Evolutionary conservation across 2,797 vertebrate species (phyloP), one percentile per base, ranked within the genome.

Genomic region (Cichlasoma orientale): DNA sequence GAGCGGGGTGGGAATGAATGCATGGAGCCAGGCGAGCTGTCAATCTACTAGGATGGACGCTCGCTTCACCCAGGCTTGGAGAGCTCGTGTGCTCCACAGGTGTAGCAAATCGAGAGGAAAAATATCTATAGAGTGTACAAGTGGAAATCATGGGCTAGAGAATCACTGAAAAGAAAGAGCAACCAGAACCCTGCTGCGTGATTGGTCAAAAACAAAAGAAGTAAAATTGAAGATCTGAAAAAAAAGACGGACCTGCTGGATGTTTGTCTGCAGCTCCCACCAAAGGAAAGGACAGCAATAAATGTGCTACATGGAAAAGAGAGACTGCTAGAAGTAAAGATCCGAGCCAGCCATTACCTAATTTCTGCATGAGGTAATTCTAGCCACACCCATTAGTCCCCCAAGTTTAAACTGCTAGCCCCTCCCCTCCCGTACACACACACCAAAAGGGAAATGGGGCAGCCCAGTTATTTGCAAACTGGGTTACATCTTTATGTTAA

Each of bases 331-430:
- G 58, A 56, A 82, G 76, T 72, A 54, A 63, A 86, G 70, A 89
- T 69, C 59, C 71, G 53, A 81, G 74, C 78, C 59, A 77, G 83
- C 57, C 3, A 78, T 89, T 88, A 87, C 85, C 83, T 84, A 31
- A 88, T 86, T 86, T 88, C 78, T 88, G 84, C 85, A 93, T 93
- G 91, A 91, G 78, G 75, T 94, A 86, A 94, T 79, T 44, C 3
- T 31, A 86, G 75, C 80, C 82, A 86, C 89, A 88, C 90, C 82
- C 84, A 82, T 73, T 58, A 14, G 82, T 79, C 33, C 82, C 84
- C 85, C 58, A 89, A 77, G 53, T 84, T 84, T 78, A 82, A 83
- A 75, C 41, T 25, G 33, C 10, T 27, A 53, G 50, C 66, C 70
- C 70, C 73, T 58, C 75, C 81, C 55, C 29, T 36, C 75, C 81